Evolutionary conservation across 2,113 vertebrate genomes (phyloP).

Genomic region (Dromas ardeola): DNA sequence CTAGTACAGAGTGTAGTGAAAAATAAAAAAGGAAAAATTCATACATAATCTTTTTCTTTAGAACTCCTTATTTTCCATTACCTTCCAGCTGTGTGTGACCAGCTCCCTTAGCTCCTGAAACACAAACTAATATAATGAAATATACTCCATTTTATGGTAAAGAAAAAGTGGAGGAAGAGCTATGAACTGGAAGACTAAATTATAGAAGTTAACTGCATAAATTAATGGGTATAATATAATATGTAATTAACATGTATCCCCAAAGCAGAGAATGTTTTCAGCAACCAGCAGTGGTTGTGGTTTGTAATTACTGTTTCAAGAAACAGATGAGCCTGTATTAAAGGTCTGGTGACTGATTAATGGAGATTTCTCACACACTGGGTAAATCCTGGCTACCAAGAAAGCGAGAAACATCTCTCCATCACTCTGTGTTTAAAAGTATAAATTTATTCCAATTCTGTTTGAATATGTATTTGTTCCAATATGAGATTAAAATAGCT

Average conservation of each 20-base stretch:
- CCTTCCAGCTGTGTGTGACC: neutral
- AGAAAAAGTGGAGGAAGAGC: neutral
- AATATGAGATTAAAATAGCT: neutral
- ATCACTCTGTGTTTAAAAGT: neutral
- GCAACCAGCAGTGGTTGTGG: neutral
- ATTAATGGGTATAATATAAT: neutral
- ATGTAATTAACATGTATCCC: neutral
- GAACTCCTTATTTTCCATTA: neutral
- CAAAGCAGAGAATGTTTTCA: neutral
- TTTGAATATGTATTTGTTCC: neutral
- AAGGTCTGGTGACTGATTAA: neutral
- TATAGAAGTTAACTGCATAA: neutral
- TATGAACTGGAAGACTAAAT: neutral
- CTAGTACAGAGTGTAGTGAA: neutral
- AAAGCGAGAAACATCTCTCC: neutral
- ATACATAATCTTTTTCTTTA: neutral
- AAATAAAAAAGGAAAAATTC: neutral
- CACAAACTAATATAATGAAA: neutral
- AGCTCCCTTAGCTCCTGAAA: neutral
- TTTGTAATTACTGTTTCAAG: slow-evolving; percentile 1
- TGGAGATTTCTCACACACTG: neutral
- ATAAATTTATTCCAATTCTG: neutral
- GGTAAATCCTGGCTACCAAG: neutral
- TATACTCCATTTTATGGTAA: neutral
- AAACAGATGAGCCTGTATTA: neutral